A percentile compares a stretch with the other conserved stretches of the same genome.
These are phyloP conservation scores for Clarias platycephalus DNA, from an alignment of 2,797 vertebrate genomes.

Conservation along the genomic window DNA sequence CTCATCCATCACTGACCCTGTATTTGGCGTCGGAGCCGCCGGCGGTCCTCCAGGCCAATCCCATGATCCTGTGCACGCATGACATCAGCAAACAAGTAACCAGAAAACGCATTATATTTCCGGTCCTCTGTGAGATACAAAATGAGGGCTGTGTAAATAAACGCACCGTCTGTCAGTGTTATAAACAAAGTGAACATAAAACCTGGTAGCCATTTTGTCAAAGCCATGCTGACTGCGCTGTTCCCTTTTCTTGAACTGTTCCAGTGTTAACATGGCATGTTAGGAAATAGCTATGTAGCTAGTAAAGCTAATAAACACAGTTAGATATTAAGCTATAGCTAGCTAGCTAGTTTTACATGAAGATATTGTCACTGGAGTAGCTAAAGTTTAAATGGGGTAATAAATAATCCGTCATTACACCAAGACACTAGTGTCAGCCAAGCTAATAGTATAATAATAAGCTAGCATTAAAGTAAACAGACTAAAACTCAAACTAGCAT, in stretches of 20 bases:
- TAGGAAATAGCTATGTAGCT: not conserved
- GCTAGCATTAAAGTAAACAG: not conserved
- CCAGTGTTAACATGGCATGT: not conserved
- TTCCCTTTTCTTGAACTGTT: not conserved
- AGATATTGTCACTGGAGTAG: not conserved
- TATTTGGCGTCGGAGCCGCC: conserved; percentile 66
- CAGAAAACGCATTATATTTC: not conserved
- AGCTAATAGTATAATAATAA: not conserved
- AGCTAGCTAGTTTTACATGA: not conserved
- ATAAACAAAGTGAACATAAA: conserved; percentile 11
- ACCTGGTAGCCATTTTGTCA: not conserved
- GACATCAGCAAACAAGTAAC: conserved; percentile 60
- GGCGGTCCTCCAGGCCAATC: conserved; percentile 59
- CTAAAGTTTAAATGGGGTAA: not conserved
- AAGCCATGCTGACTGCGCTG: not conserved
- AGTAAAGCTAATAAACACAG: not conserved
- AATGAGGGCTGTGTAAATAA: not conserved
- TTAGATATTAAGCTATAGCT: not conserved
- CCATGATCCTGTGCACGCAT: conserved; percentile 62
- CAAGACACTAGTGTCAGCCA: not conserved
- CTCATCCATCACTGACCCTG: conserved; percentile 34
- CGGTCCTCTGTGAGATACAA: not conserved
- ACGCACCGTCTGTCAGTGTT: not conserved
- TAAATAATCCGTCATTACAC: not conserved
- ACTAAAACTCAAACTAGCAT: not conserved